These are phyloP conservation scores for Eueides isabella DNA, from an alignment of 1,140 invertebrate genomes.

Conservation along the genomic window DNA sequence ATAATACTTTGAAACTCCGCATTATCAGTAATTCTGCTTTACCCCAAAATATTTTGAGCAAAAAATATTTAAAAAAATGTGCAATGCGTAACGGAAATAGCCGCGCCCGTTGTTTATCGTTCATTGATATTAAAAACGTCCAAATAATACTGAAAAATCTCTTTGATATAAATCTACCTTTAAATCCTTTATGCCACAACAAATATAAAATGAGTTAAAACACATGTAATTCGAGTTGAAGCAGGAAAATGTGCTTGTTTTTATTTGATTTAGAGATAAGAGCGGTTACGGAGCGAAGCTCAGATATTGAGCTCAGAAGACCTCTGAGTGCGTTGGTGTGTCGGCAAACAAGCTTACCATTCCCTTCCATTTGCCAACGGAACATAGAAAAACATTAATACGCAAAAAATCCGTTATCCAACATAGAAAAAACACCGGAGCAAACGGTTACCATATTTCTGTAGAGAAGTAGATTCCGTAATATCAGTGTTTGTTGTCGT, in stretches of 20 bases:
- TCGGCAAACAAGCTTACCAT: conserved; percentile 63
- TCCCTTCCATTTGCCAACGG: conserved; percentile 47
- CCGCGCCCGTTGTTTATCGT: neutral
- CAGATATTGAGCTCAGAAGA: conserved; percentile 39
- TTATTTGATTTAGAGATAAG: conserved; percentile 59
- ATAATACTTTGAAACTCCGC: conserved; percentile 26
- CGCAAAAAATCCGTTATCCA: conserved; percentile 20
- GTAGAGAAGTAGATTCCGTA: conserved; percentile 14
- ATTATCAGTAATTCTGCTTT: conserved; percentile 29
- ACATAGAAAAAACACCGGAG: conserved; percentile 10
- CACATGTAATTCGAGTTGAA: conserved; percentile 30
- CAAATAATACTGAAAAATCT: neutral
- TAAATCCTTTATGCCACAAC: conserved; percentile 23
- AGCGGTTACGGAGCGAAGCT: conserved; percentile 40
- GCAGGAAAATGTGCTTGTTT: conserved; percentile 47
- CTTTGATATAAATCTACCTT: neutral
- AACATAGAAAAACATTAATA: conserved; percentile 45
- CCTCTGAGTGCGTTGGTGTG: conserved; percentile 59
- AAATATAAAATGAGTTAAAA: conserved; percentile 29
- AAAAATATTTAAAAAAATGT: conserved; percentile 19
- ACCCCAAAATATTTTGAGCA: conserved; percentile 5
- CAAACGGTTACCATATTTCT: conserved; percentile 16
- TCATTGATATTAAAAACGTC: neutral
- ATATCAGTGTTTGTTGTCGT: conserved; percentile 24
- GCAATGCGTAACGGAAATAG: neutral